Percentiles rank a stretch among this genome's conserved stretches.
Conservation (phyloP, 2,797 vertebrate genomes). For the Podarcis lilfordi region DNA sequence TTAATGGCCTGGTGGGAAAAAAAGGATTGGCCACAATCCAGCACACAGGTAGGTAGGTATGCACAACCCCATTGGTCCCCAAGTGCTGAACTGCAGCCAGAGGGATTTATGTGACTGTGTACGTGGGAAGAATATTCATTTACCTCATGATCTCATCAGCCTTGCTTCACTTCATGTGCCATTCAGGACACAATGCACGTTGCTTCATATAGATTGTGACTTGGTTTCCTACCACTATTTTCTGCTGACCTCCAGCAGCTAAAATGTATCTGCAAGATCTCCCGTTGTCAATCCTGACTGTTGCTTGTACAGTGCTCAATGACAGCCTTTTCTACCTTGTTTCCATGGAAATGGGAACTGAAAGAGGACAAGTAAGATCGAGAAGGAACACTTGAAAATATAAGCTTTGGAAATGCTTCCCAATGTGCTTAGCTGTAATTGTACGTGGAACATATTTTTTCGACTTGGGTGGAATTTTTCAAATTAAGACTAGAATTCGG, state of each 20-base stretch:
- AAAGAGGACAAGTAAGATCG: slow-evolving; percentile 1
- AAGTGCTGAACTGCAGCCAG: not conserved
- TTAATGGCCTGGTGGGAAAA: not conserved
- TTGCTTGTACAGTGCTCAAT: slow-evolving; percentile 11
- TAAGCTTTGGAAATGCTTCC: slow-evolving; percentile 27
- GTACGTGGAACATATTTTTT: slow-evolving; percentile 9
- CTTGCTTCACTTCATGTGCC: not conserved
- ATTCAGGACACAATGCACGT: not conserved
- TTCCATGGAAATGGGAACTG: slow-evolving; percentile 68
- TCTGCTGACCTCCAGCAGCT: slow-evolving; percentile 21
- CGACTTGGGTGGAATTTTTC: slow-evolving; percentile 9
- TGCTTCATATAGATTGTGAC: not conserved
- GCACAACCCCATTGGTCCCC: not conserved
- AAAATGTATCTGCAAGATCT: slow-evolving; percentile 3
- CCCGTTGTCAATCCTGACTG: slow-evolving; percentile 11
- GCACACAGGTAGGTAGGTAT: not conserved
- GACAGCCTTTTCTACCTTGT: slow-evolving; percentile 34
- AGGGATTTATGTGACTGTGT: not conserved
- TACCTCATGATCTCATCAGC: not conserved
- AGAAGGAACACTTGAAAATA: slow-evolving; percentile 37
- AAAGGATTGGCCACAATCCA: not conserved
- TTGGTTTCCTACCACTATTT: slow-evolving; percentile 24
- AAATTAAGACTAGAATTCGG: slow-evolving; percentile 1
- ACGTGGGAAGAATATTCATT: not conserved
- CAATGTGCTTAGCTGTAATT: slow-evolving; percentile 18